phyloP scores from a whole-genome alignment of 2,888 invertebrate species.

The Brassicogethes aeneus region DNA sequence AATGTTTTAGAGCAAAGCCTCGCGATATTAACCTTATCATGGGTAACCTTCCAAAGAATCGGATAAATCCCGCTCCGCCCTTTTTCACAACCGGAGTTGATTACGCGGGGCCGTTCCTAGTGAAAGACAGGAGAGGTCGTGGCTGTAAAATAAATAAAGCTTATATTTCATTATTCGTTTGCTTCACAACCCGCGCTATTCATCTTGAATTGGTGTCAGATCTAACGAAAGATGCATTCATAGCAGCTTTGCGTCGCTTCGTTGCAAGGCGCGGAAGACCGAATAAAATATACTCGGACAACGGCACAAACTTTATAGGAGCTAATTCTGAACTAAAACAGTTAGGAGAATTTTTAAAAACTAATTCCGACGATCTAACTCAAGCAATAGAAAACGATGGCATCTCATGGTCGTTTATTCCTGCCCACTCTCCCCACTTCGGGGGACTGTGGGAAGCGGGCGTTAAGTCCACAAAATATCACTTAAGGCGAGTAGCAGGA shows the following conservation, averaged over 20 bases:
- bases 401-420: background rate
- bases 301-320: background rate
- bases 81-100: slow-evolving; percentile 11
- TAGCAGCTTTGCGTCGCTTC: slow-evolving; percentile 10
- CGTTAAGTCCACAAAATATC: background rate
- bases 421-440: background rate
- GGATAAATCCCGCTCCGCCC: slow-evolving; percentile 4
- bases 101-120: slow-evolving; percentile 9
- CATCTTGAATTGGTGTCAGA: slow-evolving; percentile 13
- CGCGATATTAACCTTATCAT: background rate
- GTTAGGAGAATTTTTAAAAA: background rate
- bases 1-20: slow-evolving; percentile 4
- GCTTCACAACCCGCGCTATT: slow-evolving; percentile 11
- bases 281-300: background rate
- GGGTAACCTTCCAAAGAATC: slow-evolving; percentile 5
- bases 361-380: background rate
- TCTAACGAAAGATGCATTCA: slow-evolving; percentile 10
- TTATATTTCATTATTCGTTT: slow-evolving; percentile 11
- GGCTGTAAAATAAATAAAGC: slow-evolving; percentile 6
- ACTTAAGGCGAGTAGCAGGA: background rate
- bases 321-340: background rate
- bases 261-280: slow-evolving; percentile 10
- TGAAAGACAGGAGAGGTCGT: slow-evolving; percentile 7
- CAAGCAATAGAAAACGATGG: background rate
- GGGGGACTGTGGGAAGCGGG: background rate